Percentiles rank a stretch among this genome's conserved stretches.
These are phyloP conservation scores for Chouioia cunea DNA, from an alignment of 2,888 invertebrate genomes.

Conservation along the genomic window DNA sequence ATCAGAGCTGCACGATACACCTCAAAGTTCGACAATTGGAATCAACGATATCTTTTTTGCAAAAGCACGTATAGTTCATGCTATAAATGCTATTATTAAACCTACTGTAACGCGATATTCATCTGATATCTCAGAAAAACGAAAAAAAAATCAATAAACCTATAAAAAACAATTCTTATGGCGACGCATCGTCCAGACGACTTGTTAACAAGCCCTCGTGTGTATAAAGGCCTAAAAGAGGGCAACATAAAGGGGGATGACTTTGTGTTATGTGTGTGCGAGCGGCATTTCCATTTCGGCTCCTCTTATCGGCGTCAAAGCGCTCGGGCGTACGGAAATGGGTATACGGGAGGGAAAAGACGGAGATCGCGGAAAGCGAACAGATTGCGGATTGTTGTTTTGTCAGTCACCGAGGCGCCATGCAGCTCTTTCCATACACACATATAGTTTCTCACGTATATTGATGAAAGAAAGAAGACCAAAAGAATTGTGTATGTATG, in stretches of 20 bases:
- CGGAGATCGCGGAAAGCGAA: no score
- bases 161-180: background rate
- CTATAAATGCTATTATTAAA: no score
- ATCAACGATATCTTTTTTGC: no score
- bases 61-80: no score
- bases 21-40: no score
- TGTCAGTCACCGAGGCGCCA: background rate
- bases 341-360: background rate
- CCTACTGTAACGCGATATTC: no score
- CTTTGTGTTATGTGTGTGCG: conserved; percentile 4
- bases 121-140: no score
- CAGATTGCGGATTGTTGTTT: conserved; percentile 21
- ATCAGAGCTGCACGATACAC: no score
- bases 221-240: conserved; percentile 2
- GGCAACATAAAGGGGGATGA: conserved; percentile 6
- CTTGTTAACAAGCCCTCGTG: background rate
- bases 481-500: no score
- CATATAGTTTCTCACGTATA: background rate
- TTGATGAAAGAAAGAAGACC: no score
- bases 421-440: background rate
- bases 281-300: background rate
- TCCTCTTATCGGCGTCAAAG: conserved; percentile 23
- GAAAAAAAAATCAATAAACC: no score
- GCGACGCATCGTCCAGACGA: background rate
- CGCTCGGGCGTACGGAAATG: background rate